phyloP scores from a whole-genome alignment of 1,140 invertebrate genomes.

The Coelopa frigida region DNA sequence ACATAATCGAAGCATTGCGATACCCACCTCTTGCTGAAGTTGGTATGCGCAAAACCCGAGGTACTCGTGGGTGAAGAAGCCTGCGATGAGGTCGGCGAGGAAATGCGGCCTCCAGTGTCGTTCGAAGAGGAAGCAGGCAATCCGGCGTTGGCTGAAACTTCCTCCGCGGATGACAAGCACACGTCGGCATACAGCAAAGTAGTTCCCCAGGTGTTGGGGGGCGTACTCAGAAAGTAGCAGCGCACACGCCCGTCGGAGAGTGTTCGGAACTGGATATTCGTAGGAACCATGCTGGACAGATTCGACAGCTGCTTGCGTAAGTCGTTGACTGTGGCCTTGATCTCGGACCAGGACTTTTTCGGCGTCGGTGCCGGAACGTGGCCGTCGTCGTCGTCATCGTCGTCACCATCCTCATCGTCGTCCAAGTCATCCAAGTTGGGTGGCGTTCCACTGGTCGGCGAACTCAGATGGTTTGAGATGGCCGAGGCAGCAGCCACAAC shows the following conservation, averaged over 20 bases:
- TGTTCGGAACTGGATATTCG: slow-evolving; percentile 69
- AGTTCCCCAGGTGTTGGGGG: slow-evolving; percentile 77
- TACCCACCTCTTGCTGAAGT: slow-evolving; percentile 10
- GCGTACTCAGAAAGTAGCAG: slow-evolving; percentile 84
- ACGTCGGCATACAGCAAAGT: slow-evolving; percentile 82
- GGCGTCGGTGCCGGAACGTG: slow-evolving; percentile 34
- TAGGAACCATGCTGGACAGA: slow-evolving; percentile 69
- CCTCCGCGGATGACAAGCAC: slow-evolving; percentile 31
- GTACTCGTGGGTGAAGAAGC: slow-evolving; percentile 8
- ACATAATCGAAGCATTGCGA: not conserved
- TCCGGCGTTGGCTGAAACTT: not conserved
- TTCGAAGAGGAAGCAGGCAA: not conserved
- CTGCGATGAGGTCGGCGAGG: slow-evolving; percentile 9
- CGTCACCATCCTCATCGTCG: slow-evolving; percentile 33
- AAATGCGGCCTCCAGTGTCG: not conserved
- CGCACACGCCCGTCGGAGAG: slow-evolving; percentile 67
- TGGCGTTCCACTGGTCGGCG: slow-evolving; percentile 36
- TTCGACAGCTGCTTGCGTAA: slow-evolving; percentile 68
- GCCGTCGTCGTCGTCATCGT: slow-evolving; percentile 33
- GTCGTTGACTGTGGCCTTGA: slow-evolving; percentile 72
- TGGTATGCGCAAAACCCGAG: not conserved
- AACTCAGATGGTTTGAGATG: slow-evolving; percentile 40
- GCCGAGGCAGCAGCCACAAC: slow-evolving; percentile 37
- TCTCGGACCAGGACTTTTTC: slow-evolving; percentile 67
- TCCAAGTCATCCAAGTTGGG: slow-evolving; percentile 25